phyloP scores from a whole-genome alignment of 2,888 invertebrate species.

The Dyspetes luteomarginatus region DNA sequence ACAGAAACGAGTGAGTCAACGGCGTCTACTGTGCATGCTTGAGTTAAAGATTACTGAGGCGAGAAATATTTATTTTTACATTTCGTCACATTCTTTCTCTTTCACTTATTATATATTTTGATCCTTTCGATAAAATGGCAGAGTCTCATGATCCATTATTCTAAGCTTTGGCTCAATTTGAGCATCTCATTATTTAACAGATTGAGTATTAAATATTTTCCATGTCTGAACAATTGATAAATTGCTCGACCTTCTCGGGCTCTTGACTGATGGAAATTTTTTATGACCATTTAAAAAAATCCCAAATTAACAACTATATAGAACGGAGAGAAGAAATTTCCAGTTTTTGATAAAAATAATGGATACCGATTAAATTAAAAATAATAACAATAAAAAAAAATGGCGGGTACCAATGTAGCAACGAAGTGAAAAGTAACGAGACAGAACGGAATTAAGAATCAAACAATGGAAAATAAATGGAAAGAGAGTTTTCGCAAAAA shows the following conservation, averaged over 20 bases:
- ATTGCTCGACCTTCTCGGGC: not conserved
- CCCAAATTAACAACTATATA: too few species aligned
- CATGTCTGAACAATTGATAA: not conserved
- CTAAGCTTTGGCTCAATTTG: not conserved
- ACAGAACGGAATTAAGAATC: not conserved
- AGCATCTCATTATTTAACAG: not conserved
- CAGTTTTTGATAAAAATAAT: too few species aligned
- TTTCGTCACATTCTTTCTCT: not conserved
- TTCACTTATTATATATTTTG: not conserved
- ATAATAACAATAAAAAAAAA: not conserved
- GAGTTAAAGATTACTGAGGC: conserved; percentile 50
- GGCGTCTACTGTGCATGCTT: conserved; percentile 37
- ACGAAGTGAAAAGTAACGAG: not conserved
- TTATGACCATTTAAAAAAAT: too few species aligned
- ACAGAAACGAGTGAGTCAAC: conserved; percentile 53
- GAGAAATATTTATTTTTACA: conserved; percentile 38
- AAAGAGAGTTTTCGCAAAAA: not conserved
- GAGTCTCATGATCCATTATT: not conserved
- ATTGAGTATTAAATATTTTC: not conserved
- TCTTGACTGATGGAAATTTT: too few species aligned
- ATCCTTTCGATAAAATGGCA: not conserved
- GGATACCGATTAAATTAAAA: too few species aligned
- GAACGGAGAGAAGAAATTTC: too few species aligned
- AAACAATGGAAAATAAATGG: not conserved
- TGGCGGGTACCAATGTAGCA: not conserved